Evolutionary conservation across 2,888 invertebrate species (phyloP), one percentile per base, ranked within the genome.

Genomic region (Anoplius nigerrimus): DNA sequence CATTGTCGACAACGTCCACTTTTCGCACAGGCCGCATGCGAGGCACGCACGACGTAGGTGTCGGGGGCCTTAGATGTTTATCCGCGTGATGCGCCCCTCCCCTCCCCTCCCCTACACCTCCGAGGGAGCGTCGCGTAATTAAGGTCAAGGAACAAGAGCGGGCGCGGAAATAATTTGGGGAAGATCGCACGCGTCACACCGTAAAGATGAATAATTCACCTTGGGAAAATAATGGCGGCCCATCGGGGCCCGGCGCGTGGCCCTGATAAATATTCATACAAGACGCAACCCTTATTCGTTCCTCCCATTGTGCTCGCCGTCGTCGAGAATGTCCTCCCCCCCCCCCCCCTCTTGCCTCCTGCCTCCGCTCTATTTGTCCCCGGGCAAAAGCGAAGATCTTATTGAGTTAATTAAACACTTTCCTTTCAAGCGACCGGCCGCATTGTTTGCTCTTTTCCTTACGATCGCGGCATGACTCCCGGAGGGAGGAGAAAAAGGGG

Each of bases 81-180:
- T 56, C 56, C 34, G 18, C 15, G 20, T 42, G 42, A 42, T 20
- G 56, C 34, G 21, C 43, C n/a, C 16, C 43, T 20, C 43, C 34
- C 48, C 68, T 64, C 60, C 55, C 34, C 52, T 55, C 53, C 46
- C 55, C n/a, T n/a, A n/a, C n/a, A n/a, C n/a, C n/a, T n/a, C n/a
- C n/a, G n/a, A n/a, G n/a, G n/a, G n/a, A n/a, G 45, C 51, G 24
- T 21, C 27, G 34, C 61, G 54, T 61, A 71, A 77, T 72, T 69
- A 69, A 66, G 57, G 67, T 64, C 67, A 55, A 55, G 62, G 58
- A 48, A 42, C 48, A 52, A 62, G 51, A 64, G 55, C 16, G 34
- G n/a, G 27, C 13, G 21, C 13, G 54, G 61, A 55, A 48, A 58
- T 51, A 24, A 51, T 48, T 42, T 65, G 8, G 20, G 15, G 53